Evolutionary conservation across 2,888 invertebrate genomes (phyloP).

Genomic region (Malthinus flaveolus): DNA sequence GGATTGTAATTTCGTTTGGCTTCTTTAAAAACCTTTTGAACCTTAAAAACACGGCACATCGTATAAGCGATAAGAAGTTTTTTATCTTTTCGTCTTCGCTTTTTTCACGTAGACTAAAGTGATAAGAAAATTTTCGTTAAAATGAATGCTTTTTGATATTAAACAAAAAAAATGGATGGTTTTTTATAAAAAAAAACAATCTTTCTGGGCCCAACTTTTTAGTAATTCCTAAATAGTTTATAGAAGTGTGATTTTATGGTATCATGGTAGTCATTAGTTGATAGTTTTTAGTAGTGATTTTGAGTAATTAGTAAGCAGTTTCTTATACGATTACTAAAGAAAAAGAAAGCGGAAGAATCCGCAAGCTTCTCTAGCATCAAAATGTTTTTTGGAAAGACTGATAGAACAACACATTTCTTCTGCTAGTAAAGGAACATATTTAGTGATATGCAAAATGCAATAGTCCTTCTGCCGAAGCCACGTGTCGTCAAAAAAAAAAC

Average conservation of each 20-base stretch:
- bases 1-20: constrained; percentile 10
- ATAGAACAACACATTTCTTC: constrained; percentile 55
- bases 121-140: constrained; percentile 46
- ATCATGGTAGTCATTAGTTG: constrained; percentile 54
- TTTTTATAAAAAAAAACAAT: constrained; percentile 53
- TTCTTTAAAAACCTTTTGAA: neutral
- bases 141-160: constrained; percentile 39
- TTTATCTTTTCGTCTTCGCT: constrained; percentile 34
- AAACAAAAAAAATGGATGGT: constrained; percentile 38
- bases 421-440: constrained; percentile 48
- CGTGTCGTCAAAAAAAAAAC: neutral
- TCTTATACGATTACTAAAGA: constrained; percentile 18
- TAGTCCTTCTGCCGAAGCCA: constrained; percentile 30
- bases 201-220: constrained; percentile 57
- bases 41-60: constrained; percentile 47
- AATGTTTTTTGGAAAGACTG: constrained; percentile 56
- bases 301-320: constrained; percentile 40
- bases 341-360: constrained; percentile 25
- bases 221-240: constrained; percentile 50
- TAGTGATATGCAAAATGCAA: constrained; percentile 49
- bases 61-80: constrained; percentile 34
- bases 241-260: constrained; percentile 57
- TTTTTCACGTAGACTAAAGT: constrained; percentile 49
- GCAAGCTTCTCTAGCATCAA: constrained; percentile 30
- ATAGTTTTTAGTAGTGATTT: constrained; percentile 44